Conservation (phyloP, 2,888 invertebrate species). For the Helleia helle region DNA sequence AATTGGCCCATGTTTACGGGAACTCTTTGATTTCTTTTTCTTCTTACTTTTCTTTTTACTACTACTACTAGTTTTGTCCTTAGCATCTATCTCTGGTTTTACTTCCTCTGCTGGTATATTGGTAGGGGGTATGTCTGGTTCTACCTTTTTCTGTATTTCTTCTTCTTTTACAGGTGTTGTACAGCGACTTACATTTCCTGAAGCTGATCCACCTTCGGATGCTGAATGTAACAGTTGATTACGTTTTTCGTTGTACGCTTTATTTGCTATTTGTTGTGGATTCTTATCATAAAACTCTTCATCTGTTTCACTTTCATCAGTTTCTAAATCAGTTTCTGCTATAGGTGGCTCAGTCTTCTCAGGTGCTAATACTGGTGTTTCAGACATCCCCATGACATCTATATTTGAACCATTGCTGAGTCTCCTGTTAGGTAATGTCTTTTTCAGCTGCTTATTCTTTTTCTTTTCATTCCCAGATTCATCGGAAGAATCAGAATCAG, state of each 20-base stretch:
- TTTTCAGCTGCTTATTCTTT: conserved; percentile 53
- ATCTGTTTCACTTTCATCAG: conserved; percentile 88
- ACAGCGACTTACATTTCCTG: conserved; percentile 77
- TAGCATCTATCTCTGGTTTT: conserved; percentile 54
- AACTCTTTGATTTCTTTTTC: conserved; percentile 69
- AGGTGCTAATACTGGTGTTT: conserved; percentile 56
- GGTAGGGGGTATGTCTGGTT: background rate
- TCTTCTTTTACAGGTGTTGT: conserved; percentile 71
- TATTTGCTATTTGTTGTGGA: conserved; percentile 83
- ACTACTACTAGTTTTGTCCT: conserved; percentile 63
- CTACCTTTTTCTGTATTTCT: conserved; percentile 59
- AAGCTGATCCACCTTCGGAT: conserved; percentile 70
- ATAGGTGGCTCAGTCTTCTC: conserved; percentile 76
- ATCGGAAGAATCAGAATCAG: conserved; percentile 62
- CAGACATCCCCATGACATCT: conserved; percentile 68
- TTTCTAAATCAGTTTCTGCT: conserved; percentile 88
- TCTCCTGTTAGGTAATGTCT: conserved; percentile 47
- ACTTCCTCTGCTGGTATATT: conserved; percentile 49
- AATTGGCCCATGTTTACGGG: conserved; percentile 64
- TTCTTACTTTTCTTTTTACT: conserved; percentile 82
- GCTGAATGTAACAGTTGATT: conserved; percentile 78
- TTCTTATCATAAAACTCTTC: conserved; percentile 91
- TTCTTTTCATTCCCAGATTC: conserved; percentile 55
- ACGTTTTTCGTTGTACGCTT: conserved; percentile 82
- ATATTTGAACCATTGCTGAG: conserved; percentile 67